Conservation (phyloP, 1,140 invertebrate species). For the Zaprionus camerounensis region DNA sequence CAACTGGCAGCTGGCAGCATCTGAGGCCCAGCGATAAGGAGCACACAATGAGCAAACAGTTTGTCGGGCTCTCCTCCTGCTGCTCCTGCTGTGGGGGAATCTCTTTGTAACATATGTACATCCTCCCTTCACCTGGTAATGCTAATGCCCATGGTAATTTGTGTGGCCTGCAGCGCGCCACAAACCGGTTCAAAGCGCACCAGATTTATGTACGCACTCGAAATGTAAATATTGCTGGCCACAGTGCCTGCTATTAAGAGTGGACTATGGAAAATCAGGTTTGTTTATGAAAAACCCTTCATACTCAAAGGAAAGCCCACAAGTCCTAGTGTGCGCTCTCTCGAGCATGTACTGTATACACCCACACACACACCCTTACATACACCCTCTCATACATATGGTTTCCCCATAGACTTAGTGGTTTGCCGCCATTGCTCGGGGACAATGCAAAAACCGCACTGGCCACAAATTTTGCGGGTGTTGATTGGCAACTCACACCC, state of each 20-base stretch:
- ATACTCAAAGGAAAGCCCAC: neutral
- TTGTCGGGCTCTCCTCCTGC: constrained; percentile 5
- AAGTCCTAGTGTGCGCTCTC: neutral
- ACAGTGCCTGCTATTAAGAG: neutral
- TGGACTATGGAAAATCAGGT: neutral
- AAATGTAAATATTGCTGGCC: constrained; percentile 42
- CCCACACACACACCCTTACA: neutral
- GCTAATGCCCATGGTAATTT: constrained; percentile 43
- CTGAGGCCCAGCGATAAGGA: constrained; percentile 22
- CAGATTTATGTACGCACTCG: constrained; percentile 55
- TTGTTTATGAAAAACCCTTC: neutral
- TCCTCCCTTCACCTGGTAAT: constrained; percentile 21
- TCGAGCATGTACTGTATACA: neutral
- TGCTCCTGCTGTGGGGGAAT: neutral
- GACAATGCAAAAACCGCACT: constrained; percentile 23
- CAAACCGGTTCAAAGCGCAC: constrained; percentile 50
- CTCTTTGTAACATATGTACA: neutral
- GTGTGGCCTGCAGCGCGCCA: constrained; percentile 41
- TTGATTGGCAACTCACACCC: constrained; percentile 26
- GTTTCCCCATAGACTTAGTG: constrained; percentile 3
- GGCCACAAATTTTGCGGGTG: constrained; percentile 37
- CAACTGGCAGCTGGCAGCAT: constrained; percentile 32
- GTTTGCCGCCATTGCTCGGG: constrained; percentile 5
- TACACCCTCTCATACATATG: neutral
- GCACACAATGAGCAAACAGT: constrained; percentile 28